Conservation (phyloP, 2,113 vertebrate species). For the Cervus canadensis region DNA sequence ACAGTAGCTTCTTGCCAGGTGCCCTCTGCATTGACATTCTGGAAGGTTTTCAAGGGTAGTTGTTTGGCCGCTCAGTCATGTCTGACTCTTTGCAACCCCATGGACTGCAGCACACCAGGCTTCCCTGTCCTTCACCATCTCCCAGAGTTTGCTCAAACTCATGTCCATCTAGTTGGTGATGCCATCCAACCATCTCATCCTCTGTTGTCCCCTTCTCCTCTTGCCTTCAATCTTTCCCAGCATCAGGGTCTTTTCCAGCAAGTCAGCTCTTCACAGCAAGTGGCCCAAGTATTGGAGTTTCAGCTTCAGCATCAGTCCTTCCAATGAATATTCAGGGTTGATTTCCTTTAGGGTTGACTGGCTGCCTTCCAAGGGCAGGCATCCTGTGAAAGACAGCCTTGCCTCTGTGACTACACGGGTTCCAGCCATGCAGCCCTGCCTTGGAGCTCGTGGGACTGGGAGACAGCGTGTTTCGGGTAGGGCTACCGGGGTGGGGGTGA, state of each 20-base stretch:
- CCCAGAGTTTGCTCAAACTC: not conserved
- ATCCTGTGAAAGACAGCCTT: not conserved
- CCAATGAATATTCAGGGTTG: not conserved
- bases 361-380: not conserved
- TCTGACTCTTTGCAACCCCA: not conserved
- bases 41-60: not conserved
- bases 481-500: not conserved
- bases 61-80: not conserved
- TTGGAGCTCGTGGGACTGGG: not conserved
- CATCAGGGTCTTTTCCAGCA: not conserved
- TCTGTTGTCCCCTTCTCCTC: not conserved
- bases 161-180: not conserved
- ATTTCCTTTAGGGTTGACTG: not conserved
- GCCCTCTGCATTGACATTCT: not conserved
- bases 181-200: not conserved
- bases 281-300: not conserved
- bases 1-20: accelerated
- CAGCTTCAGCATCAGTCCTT: not conserved
- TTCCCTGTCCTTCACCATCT: not conserved
- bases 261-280: not conserved
- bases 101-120: not conserved
- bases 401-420: not conserved
- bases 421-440: accelerated
- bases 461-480: not conserved
- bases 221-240: not conserved